Evolutionary conservation across 2,797 vertebrate genomes (phyloP), one percentile per base, ranked within the genome.

Genomic region (Zalophus californianus): DNA sequence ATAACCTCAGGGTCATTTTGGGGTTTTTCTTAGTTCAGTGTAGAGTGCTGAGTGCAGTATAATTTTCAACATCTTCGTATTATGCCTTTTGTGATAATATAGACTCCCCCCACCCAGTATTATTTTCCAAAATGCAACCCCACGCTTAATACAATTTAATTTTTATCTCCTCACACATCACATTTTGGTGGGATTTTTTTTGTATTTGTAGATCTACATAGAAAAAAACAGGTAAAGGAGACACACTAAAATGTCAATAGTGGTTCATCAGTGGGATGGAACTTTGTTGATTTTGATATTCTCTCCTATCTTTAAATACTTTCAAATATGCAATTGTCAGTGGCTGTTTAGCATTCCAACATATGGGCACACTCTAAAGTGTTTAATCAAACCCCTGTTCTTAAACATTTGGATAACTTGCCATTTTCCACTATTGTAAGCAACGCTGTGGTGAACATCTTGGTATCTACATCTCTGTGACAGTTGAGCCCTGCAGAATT

Each of bases 151-250:
- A 25, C 23, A n/a, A 27, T n/a, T 93, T 70, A 54, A 54, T 80
- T 92, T 86, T 92, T 50, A 85, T 29, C 87, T 62, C 52, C 48
- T 41, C 3, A n/a, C 3, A 23, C 21, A 78, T 44, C 18, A 32
- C 11, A 7, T 27, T 54, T 38, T 32, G 18, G 72, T 77, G 79
- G 44, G 10, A 86, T 70, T 94, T 93, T 56, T 56, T 90, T 72
- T 54, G 1, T 62, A 75, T 86, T 58, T 85, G 11, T 35, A 2
- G 58, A 54, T 35, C 80, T 79, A 77, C 4, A 25, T 27, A 52
- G 35, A 91, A 60, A 91, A 72, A 78, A 95, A 58, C 44, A 32
- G 16, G 32, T 23, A 48, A 89, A 96, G 52, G 25, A 94, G 88
- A 93, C 48, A 62, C 50, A 66, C 38, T 85, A 27, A 89, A 86